These are phyloP conservation scores for Atta colombica DNA, from an alignment of 1,140 invertebrate genomes.

Conservation along the genomic window DNA sequence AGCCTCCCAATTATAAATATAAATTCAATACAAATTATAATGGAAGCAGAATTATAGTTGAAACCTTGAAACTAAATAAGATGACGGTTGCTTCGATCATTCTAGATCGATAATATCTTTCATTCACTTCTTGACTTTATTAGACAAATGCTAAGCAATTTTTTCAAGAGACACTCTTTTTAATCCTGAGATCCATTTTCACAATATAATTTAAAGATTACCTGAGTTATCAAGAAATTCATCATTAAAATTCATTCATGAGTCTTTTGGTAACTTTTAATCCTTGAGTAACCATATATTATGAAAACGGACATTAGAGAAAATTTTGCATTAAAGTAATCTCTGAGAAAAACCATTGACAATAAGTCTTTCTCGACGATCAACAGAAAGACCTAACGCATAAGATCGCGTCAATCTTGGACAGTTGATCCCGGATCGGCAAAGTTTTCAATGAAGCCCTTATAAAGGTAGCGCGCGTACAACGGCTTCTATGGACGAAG, in stretches of 20 bases:
- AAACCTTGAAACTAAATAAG: not conserved
- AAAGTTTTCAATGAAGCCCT: conserved; percentile 81
- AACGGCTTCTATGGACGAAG: conserved; percentile 72
- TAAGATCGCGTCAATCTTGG: conserved; percentile 11
- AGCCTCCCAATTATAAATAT: conserved; percentile 6
- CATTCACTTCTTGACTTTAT: not conserved
- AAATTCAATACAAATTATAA: conserved; percentile 7
- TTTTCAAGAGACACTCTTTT: not conserved
- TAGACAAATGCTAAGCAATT: not conserved
- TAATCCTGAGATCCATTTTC: not conserved
- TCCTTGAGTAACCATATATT: no score
- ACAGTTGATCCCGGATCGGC: conserved; percentile 24
- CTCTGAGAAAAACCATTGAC: not conserved
- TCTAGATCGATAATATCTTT: not conserved
- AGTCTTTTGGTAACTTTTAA: no score
- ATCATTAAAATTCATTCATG: no score
- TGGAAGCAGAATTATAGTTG: not conserved
- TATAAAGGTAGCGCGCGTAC: conserved; percentile 78
- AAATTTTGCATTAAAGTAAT: not conserved
- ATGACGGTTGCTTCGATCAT: not conserved
- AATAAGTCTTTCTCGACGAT: not conserved
- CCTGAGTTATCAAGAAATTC: no score
- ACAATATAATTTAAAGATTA: no score
- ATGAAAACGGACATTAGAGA: no score
- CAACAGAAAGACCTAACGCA: not conserved